Base-by-base conservation (phyloP, 1,140 invertebrate genomes). In the Drosophila nigrodunni region DNA sequence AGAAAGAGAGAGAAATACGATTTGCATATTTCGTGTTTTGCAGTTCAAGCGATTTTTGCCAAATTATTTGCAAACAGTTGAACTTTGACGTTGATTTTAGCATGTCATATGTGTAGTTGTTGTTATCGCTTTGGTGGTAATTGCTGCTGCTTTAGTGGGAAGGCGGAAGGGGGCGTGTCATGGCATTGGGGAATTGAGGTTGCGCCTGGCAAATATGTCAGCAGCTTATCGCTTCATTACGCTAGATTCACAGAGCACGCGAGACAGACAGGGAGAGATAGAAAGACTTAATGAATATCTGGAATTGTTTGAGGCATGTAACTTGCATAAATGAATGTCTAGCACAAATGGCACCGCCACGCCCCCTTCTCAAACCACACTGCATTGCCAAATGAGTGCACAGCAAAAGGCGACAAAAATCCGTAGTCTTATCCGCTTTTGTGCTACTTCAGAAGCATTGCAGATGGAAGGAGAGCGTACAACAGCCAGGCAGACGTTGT, bases 41-140 rank as follows among this genome's bases (percentile, higher is more conserved):
- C 64, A 76, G 80, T 64, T 72, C 58, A 83, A 82, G 78, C 76
- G 80, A 79, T 83, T 83, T 83, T 83, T 83, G 80, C 66, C 80
- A 83, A 83, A 83, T 83, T 83, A 83, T 83, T 83, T 83, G 80
- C 80, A 83, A 83, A 83, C 80, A 83, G 80, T 83, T 83, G 80
- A 83, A 83, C 80, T 83, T 77, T 78, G 72, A 77, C 80, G 76
- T 83, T 83, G 80, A 83, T 79, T 83, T 79, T 67, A 44, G 80
- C 80, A 82, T 83, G 80, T 74, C 64, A 83, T 61, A 73, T 43
- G 41, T 72, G 65, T 71, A 75, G 64, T 52, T 39, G 44, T 49
- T 44, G 30, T 25, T 37, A 30, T 55, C 43, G 41, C 25, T 21
- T 11, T 59, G 54, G 30, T 59, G 35, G 80, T 82, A 83, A 82